These are phyloP conservation scores for Noctilio leporinus DNA, from an alignment of 2,113 vertebrate species.

Conservation along the genomic window DNA sequence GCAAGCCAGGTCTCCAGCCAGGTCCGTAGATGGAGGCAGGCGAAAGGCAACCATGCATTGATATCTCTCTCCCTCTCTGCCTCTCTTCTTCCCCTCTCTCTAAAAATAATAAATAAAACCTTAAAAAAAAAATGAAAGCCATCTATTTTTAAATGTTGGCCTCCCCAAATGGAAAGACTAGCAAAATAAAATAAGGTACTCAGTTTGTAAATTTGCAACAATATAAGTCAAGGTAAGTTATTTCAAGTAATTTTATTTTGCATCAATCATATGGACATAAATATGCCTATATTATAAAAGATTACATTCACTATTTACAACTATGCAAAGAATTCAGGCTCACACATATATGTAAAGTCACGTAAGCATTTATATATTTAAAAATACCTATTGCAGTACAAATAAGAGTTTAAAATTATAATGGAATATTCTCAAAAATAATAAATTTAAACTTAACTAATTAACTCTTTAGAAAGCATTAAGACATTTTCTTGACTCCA, in stretches of 20 bases:
- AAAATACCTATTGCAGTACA: neutral
- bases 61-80: too few relatives aligned
- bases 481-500: neutral
- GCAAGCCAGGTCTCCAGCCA: too few relatives aligned
- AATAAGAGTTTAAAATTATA: neutral
- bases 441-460: neutral
- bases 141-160: neutral
- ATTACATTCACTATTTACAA: slow-evolving; percentile 10
- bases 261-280: neutral
- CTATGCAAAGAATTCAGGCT: neutral
- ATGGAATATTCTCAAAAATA: neutral
- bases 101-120: too few relatives aligned
- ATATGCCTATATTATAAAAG: neutral
- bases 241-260: slow-evolving; percentile 36
- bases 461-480: neutral
- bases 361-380: neutral
- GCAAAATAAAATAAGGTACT: neutral
- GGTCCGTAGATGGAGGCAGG: too few relatives aligned
- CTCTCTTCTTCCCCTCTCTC: too few relatives aligned
- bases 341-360: neutral
- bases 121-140: neutral
- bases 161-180: neutral
- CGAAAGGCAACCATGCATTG: too few relatives aligned
- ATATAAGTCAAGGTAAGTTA: neutral
- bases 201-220: neutral